A percentile compares a stretch with the other conserved stretches of the same genome.
Evolutionary conservation across 2,888 invertebrate species (phyloP).

Genomic region (Gymnosoma rotundatum): DNA sequence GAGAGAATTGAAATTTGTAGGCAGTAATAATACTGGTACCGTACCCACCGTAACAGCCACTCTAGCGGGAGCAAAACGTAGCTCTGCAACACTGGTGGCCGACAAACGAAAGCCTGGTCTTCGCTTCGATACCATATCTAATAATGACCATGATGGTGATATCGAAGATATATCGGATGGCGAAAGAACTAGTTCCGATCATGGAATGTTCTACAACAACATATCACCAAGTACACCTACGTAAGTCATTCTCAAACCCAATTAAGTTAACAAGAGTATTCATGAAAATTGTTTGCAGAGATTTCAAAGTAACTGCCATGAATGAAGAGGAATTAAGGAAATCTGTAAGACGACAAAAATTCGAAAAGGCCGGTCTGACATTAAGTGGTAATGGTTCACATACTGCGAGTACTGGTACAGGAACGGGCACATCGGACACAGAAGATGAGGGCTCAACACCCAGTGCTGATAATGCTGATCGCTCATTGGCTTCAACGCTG

Average conservation of each 20-base stretch:
- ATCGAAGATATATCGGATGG: slow-evolving; percentile 94
- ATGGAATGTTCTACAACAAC: slow-evolving; percentile 88
- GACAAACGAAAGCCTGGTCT: slow-evolving; percentile 81
- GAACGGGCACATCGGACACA: slow-evolving; percentile 89
- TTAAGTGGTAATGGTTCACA: slow-evolving; percentile 81
- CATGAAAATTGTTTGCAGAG: slow-evolving; percentile 83
- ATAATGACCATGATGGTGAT: slow-evolving; percentile 93
- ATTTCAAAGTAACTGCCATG: slow-evolving; percentile 94
- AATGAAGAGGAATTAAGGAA: slow-evolving; percentile 92
- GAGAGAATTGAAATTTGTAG: slow-evolving; percentile 79
- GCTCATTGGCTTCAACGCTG: slow-evolving; percentile 85
- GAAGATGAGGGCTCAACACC: slow-evolving; percentile 90
- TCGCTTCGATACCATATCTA: slow-evolving; percentile 85
- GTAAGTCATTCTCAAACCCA: slow-evolving; percentile 74
- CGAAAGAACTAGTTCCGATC: slow-evolving; percentile 89
- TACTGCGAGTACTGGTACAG: slow-evolving; percentile 83
- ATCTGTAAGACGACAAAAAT: slow-evolving; percentile 87
- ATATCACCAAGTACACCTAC: slow-evolving; percentile 82
- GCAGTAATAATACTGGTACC: slow-evolving; percentile 79
- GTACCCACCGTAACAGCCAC: slow-evolving; percentile 67
- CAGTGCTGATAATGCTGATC: slow-evolving; percentile 90
- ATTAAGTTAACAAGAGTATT: background rate
- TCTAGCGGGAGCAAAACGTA: slow-evolving; percentile 72
- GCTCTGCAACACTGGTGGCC: slow-evolving; percentile 73
- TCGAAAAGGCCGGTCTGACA: slow-evolving; percentile 83